Evolutionary conservation across 2,888 invertebrate genomes (phyloP).

Genomic region (Scotopteryx bipunctaria): DNA sequence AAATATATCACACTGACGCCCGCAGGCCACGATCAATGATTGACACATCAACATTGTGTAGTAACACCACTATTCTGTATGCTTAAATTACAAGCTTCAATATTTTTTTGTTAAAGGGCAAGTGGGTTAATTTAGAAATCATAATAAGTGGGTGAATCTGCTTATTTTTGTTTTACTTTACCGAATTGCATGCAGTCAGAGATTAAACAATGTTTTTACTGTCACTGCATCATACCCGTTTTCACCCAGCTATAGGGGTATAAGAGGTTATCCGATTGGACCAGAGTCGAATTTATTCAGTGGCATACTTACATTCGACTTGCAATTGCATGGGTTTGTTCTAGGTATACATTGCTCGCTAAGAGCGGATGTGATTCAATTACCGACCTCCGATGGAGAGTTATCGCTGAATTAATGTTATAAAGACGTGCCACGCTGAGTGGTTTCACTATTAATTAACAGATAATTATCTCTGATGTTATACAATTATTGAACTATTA

Average conservation of each 20-base stretch:
- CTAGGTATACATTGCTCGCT: conserved; percentile 40
- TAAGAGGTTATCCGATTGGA: neutral
- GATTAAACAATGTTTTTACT: too few species aligned
- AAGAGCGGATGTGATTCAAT: conserved; percentile 40
- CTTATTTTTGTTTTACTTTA: neutral
- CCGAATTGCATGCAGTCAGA: too few species aligned
- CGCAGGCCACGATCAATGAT: conserved; percentile 37
- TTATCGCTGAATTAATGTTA: conserved; percentile 40
- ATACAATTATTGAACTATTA: conserved; percentile 22
- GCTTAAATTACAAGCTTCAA: neutral
- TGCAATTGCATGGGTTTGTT: neutral
- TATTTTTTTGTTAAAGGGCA: neutral
- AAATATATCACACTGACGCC: conserved; percentile 55
- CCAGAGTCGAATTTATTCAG: neutral
- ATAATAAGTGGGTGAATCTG: neutral
- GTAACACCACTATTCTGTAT: conserved; percentile 29
- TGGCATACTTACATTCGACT: neutral
- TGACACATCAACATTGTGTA: conserved; percentile 44
- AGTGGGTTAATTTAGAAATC: neutral
- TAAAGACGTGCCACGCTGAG: conserved; percentile 39
- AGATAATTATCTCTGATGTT: conserved; percentile 47
- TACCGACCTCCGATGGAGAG: conserved; percentile 40
- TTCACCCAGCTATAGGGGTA: too few species aligned
- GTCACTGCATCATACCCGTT: too few species aligned
- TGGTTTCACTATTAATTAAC: conserved; percentile 53